A percentile compares a stretch with the other conserved stretches of the same genome.
Evolutionary conservation across 2,113 vertebrate species (phyloP).

Genomic region (Leptobrachium ailaonicum): DNA sequence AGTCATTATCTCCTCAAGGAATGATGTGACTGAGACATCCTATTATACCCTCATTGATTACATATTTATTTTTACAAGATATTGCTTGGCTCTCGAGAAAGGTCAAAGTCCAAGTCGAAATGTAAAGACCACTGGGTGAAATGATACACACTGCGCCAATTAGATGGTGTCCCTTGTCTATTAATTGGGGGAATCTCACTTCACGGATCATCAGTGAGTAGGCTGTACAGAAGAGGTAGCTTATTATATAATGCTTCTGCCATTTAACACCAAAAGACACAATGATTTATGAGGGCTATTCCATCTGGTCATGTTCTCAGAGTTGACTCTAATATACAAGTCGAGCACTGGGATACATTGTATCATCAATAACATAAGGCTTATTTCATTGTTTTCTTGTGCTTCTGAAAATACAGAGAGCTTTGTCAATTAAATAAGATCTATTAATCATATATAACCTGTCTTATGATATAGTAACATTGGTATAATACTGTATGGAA

Average conservation of each 20-base stretch:
- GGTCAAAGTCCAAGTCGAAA: not conserved
- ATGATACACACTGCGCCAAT: not conserved
- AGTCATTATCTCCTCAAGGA: no score
- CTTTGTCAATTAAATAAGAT: not conserved
- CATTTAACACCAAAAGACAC: conserved; percentile 6
- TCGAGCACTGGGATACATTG: not conserved
- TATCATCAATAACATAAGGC: not conserved
- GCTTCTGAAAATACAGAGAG: not conserved
- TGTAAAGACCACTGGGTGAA: not conserved
- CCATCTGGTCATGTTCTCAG: not conserved
- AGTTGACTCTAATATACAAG: not conserved
- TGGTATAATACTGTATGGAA: not conserved
- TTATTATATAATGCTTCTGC: conserved; percentile 6
- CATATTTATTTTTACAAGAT: conserved; percentile 12
- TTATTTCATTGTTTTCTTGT: not conserved
- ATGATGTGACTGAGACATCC: no score
- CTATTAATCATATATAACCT: not conserved
- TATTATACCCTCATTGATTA: not conserved
- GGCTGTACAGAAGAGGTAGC: not conserved
- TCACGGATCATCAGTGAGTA: conserved; percentile 8
- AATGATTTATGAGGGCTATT: not conserved
- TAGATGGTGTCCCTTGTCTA: not conserved
- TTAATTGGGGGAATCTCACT: conserved; percentile 6
- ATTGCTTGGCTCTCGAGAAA: not conserved
- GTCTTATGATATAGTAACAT: not conserved